Base-by-base conservation (phyloP, 2,113 vertebrate genomes). In the Lampris incognitus region DNA sequence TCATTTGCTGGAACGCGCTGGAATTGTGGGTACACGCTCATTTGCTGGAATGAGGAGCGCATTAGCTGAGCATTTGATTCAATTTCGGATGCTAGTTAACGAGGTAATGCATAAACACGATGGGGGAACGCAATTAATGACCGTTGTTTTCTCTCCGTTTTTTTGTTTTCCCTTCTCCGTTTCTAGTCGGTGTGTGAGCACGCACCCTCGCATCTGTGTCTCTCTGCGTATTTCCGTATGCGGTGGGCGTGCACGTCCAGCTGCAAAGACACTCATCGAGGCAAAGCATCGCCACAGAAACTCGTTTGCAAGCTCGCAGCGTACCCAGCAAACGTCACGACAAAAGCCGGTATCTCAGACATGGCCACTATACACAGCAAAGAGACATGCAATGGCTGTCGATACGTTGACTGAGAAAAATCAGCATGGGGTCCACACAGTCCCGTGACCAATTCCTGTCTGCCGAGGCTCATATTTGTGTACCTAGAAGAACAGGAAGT, bases 321-420 rank as follows among this genome's bases (percentile, higher is more conserved):
- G 67, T 10, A 67, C 68, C 84, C 81, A 83, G 78, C 54, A 82
- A 85, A 90, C 86, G 89, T 91, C 84, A 86, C 46, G 72, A 85
- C 75, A 68, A 86, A 88, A 89, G 88, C 81, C 85, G 72, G 72
- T 79, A 71, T 80, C 80, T 78, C 69, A 80, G 56, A 63, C 67
- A 62, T 10, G 57, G 62, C 52, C 67, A 60, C 83, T 82, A 64
- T 80, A 79, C 78, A 66, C 62, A 57, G 72, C 51, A 64, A 76
- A 65, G 69, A 70, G 66, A 77, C 68, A 54, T 55, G 79, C 66
- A 82, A 91, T 69, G 57, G 81, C 68, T 83, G 85, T 79, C 84
- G 85, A 87, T 87, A 73, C 85, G 87, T 64, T 62, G 40, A 90
- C 74, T 46, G 67, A 76, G 66, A 69, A 82, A 63, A 86, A 78